Evolutionary conservation across 1,140 invertebrate species (phyloP), one percentile per base, ranked within the genome.

Genomic region (Pseudomyrmex flavicornis): DNA sequence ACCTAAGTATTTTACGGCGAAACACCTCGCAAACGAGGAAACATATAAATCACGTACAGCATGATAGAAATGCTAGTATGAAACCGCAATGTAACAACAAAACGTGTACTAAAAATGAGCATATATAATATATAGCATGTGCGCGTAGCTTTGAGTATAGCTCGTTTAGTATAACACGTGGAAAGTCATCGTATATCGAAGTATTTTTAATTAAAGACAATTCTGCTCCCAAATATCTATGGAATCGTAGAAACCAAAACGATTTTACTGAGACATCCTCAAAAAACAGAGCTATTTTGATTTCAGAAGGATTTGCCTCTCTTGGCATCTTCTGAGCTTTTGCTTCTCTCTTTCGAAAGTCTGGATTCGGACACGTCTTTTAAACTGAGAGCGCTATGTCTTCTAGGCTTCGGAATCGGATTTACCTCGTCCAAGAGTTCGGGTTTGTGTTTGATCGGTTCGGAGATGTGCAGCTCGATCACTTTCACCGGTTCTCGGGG

Each of bases 381-480:
- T 10, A 90, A n/a, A 83, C 82, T 89, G n/a, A 92, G 87, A 76
- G 91, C 88, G 54, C 88, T 91, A 44, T 93, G 91, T 68, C 93
- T 89, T 35, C 90, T 88, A 1, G 92, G 93, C 74, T 91, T 91
- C 9, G 90, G 88, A 44, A 93, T 79, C 0, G 92, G 91, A 87
- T 92, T 93, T 9, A 92, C 61, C 7, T 90, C 85, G 1, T 91
- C 90, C 3, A 63, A 26, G 0, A 91, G 56, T 10, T 93, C 90
- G 0, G 92, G 83, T 58, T 85, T 91, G 1, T 85, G 84, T 61
- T 48, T 92, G 13, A 94, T 93, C 9, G 93, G 93, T 54, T 94
- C 93, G 0, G 92, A 90, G 74, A 94, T 94, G n/a, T 93, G 93
- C 52, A 93, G 62, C 48, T 94, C 93, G 26, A 93, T 92, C 8